Evolutionary conservation across 2,888 invertebrate species (phyloP), one percentile per base, ranked within the genome.

Genomic region (Nudaria mundana): DNA sequence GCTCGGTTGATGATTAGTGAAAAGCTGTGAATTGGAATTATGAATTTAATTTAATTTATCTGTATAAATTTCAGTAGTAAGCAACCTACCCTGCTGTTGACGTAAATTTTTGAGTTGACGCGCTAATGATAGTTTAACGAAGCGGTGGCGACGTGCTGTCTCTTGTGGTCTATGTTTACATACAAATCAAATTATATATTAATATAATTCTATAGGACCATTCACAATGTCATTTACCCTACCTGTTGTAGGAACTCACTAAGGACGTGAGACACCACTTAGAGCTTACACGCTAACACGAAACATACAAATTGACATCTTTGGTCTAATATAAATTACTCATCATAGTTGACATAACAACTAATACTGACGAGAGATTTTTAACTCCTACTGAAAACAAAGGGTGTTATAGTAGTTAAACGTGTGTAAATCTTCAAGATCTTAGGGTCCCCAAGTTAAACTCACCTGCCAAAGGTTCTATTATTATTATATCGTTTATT

Each of bases 191-290:
- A 37, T 37, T 39, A 40, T 30, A 33, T 39, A 44, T 34, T 44
- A 37, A 22, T 37, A 23, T 29, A 11, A 29, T 22, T n/a, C 22
- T 22, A 31, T n/a, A 22, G 7, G 3, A 12, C 2, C 16, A 23
- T 24, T 15, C 18, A 18, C 35, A 50, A 45, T 45, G 37, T 40
- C 36, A 44, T 38, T 26, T 26, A 22, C 37, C 25, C 26, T 18
- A 24, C n/a, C 20, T 22, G 5, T n/a, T n/a, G n/a, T n/a, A n/a
- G n/a, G n/a, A n/a, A n/a, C 30, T 46, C 40, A 50, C 42, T 51
- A 44, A 5, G 7, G 24, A 31, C 39, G 30, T 43, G 32, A 32
- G 35, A 14, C 34, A 40, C 40, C 26, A 37, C 40, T 38, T 40
- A 56, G 30, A 24, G 30, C 14, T 20, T 35, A n/a, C 18, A 15